Conservation (phyloP, 2,888 invertebrate genomes). For the Cephalotes varians region DNA sequence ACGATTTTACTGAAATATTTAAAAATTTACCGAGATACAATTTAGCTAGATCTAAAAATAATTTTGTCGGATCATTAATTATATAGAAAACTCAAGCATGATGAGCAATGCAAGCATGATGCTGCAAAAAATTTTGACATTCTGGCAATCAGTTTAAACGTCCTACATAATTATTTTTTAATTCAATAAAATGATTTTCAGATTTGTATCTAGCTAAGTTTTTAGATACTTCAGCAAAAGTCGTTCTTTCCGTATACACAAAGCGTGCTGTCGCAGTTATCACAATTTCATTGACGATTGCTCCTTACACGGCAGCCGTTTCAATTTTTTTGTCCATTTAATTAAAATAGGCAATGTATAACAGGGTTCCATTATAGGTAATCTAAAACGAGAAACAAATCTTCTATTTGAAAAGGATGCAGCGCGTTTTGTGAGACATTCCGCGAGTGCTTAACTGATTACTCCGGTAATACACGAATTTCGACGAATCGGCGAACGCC, state of each 20-base stretch:
- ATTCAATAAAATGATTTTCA: too few species aligned
- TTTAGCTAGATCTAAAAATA: too few species aligned
- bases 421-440: constrained; percentile 37
- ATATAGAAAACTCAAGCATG: too few species aligned
- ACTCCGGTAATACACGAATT: constrained; percentile 35
- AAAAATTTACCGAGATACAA: too few species aligned
- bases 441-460: constrained; percentile 17
- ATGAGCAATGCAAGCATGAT: too few species aligned
- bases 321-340: constrained; percentile 49
- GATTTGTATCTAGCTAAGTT: too few species aligned
- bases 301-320: constrained; percentile 11
- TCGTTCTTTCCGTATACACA: constrained; percentile 15
- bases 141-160: too few species aligned
- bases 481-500: constrained; percentile 23
- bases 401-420: background rate
- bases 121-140: too few species aligned
- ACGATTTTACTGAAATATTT: too few species aligned
- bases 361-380: constrained; percentile 22
- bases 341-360: constrained; percentile 62
- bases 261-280: constrained; percentile 45
- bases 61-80: too few species aligned
- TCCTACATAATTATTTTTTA: too few species aligned
- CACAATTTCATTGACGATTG: constrained; percentile 71
- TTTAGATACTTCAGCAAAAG: too few species aligned
- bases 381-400: constrained; percentile 53